A percentile compares a stretch with the other conserved stretches of the same genome.
Evolutionary conservation across 2,797 vertebrate species (phyloP).

Genomic region (Sebastes dallii): DNA sequence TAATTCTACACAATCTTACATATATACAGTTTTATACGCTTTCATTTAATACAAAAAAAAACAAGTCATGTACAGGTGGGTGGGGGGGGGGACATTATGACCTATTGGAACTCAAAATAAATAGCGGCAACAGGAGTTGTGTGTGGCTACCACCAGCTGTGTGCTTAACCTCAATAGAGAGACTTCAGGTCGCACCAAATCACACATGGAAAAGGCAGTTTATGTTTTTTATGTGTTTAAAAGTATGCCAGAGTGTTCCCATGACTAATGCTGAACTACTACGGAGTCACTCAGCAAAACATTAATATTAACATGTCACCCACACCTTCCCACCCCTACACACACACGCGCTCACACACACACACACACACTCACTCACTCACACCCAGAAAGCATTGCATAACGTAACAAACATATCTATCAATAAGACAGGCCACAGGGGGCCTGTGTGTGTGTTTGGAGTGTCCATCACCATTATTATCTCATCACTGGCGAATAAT

Average conservation of each 20-base stretch:
- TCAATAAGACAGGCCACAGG: constrained; percentile 42
- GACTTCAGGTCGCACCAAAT: constrained; percentile 35
- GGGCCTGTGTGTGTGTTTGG: constrained; percentile 30
- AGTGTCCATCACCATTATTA: constrained; percentile 53
- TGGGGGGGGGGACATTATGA: constrained; percentile 34
- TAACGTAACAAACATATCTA: constrained; percentile 55
- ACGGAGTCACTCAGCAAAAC: constrained; percentile 40
- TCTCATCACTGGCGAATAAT: constrained; percentile 33
- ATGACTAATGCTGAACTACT: constrained; percentile 34
- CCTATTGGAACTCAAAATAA: constrained; percentile 69
- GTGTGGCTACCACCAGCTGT: constrained; percentile 52
- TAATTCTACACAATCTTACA: constrained; percentile 86
- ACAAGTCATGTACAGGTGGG: constrained; percentile 66
- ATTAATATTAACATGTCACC: constrained; percentile 24
- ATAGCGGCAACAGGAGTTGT: constrained; percentile 54
- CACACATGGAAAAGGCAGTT: constrained; percentile 65
- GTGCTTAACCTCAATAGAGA: constrained; percentile 61
- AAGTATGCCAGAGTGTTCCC: constrained; percentile 19
- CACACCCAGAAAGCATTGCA: constrained; percentile 45
- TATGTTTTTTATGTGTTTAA: constrained; percentile 21
- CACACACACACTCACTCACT: neutral
- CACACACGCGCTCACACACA: neutral
- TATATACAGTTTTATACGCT: constrained; percentile 85
- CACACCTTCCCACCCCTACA: constrained; percentile 11
- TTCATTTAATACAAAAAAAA: constrained; percentile 82